Evolutionary conservation across 2,888 invertebrate species (phyloP).

Genomic region (Lampropteryx suffumata): DNA sequence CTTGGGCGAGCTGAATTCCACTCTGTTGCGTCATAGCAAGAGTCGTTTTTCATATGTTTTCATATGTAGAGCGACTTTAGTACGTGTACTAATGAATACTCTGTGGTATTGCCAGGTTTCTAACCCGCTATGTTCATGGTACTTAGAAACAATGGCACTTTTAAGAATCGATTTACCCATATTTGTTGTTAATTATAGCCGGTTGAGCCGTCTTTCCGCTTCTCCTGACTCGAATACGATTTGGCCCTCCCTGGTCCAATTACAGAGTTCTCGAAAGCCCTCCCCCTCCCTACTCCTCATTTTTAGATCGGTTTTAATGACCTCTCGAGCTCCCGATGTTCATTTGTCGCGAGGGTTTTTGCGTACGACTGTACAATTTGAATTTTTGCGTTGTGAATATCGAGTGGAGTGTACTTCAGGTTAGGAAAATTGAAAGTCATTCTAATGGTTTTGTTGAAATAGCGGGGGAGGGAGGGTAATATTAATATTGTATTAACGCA

Average conservation of each 20-base stretch:
- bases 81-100: no score
- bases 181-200: slow-evolving; percentile 82
- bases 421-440: slow-evolving; percentile 36
- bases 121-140: slow-evolving; percentile 5
- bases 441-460: slow-evolving; percentile 1
- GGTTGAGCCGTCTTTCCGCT: slow-evolving; percentile 80
- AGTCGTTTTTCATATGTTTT: no score
- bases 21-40: no score
- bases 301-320: slow-evolving; percentile 82
- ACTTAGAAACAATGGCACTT: slow-evolving; percentile 32
- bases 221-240: slow-evolving; percentile 78
- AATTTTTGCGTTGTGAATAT: slow-evolving; percentile 62
- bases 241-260: slow-evolving; percentile 82
- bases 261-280: slow-evolving; percentile 78
- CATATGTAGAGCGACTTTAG: no score
- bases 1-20: no score
- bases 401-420: slow-evolving; percentile 49
- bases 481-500: no score
- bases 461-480: no score
- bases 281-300: slow-evolving; percentile 67
- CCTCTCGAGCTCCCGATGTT: slow-evolving; percentile 80
- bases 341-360: slow-evolving; percentile 79
- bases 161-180: slow-evolving; percentile 79
- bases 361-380: slow-evolving; percentile 70
- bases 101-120: no score